Base-by-base conservation (phyloP, 2,113 vertebrate species). In the Hoplias malabaricus region DNA sequence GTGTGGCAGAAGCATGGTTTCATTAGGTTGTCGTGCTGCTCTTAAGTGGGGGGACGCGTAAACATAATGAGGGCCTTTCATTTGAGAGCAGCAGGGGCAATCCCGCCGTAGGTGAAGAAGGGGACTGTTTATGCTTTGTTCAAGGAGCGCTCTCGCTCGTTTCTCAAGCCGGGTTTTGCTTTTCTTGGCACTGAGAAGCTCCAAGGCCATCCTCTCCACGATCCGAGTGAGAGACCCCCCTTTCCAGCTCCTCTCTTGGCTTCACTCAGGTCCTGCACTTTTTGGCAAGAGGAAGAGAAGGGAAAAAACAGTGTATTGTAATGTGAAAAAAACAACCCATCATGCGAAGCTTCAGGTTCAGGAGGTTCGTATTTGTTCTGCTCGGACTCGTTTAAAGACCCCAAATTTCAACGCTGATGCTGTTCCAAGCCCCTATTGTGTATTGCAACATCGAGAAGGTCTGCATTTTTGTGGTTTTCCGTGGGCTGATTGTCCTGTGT, bases 21-120 rank as follows among this genome's bases (percentile, higher is more conserved):
- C 23, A 56, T 13, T 78, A 85, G 80, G 85, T n/a, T n/a, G n/a
- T n/a, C n/a, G n/a, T n/a, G n/a, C 76, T 21, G 40, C 27, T 69
- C 27, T 69, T 83, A 83, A 84, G 86, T 11, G 77, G 84, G 66
- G n/a, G 78, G 57, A 56, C 84, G 48, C 48, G 48, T 53, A 53
- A 53, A 53, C 48, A 89, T 88, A 87, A 91, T 88, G 86, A 86
- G 82, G n/a, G 70, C 82, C 89, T 89, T 90, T 90, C 86, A 87
- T 89, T 86, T 85, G 75, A 81, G 77, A 82, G 71, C 73, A 67
- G 77, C 69, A 79, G 69, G 69, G 85, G 62, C 27, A 13, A 25
- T 42, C 19, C 19, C 31, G 42, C 48, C 2, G n/a, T 53, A 62
- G 65, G 66, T 23, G 67, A 27, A 6, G 67, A 27, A 6, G 40